A percentile compares a stretch with the other conserved stretches of the same genome.
phyloP scores from a whole-genome alignment of 1,140 invertebrate species.

The Tetranychus urticae region DNA sequence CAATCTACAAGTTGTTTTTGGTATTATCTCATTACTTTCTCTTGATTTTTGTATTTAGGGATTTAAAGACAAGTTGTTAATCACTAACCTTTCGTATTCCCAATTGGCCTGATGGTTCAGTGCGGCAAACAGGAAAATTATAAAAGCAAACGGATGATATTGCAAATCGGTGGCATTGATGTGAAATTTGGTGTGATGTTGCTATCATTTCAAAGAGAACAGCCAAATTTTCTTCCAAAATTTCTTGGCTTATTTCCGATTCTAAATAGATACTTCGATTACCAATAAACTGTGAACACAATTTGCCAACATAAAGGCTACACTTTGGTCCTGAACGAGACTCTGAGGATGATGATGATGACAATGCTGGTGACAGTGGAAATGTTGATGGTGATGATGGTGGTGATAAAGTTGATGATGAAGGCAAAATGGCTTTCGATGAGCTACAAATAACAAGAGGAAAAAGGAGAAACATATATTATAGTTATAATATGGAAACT shows the following conservation, averaged over 20 bases:
- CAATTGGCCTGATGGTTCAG: too few relatives aligned
- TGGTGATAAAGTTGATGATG: background rate
- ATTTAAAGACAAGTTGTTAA: too few relatives aligned
- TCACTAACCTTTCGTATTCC: too few relatives aligned
- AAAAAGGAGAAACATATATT: too few relatives aligned
- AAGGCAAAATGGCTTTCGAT: background rate
- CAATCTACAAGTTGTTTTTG: too few relatives aligned
- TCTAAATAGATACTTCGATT: constrained; percentile 63
- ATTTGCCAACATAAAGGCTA: constrained; percentile 29
- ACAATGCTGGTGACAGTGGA: background rate
- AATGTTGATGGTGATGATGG: background rate
- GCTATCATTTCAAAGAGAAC: constrained; percentile 61
- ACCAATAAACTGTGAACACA: constrained; percentile 48
- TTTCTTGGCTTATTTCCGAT: constrained; percentile 43
- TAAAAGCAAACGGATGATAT: constrained; percentile 59
- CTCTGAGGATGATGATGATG: background rate
- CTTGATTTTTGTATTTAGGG: too few relatives aligned
- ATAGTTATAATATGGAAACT: too few relatives aligned
- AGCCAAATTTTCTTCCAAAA: constrained; percentile 53
- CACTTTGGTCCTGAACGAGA: background rate
- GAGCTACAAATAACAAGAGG: too few relatives aligned
- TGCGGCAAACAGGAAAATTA: constrained; percentile 56
- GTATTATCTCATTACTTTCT: too few relatives aligned
- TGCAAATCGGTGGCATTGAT: constrained; percentile 20
- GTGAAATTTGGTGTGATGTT: constrained; percentile 28